phyloP scores from a whole-genome alignment of 2,113 vertebrate genomes.

The Gymnogyps californianus region DNA sequence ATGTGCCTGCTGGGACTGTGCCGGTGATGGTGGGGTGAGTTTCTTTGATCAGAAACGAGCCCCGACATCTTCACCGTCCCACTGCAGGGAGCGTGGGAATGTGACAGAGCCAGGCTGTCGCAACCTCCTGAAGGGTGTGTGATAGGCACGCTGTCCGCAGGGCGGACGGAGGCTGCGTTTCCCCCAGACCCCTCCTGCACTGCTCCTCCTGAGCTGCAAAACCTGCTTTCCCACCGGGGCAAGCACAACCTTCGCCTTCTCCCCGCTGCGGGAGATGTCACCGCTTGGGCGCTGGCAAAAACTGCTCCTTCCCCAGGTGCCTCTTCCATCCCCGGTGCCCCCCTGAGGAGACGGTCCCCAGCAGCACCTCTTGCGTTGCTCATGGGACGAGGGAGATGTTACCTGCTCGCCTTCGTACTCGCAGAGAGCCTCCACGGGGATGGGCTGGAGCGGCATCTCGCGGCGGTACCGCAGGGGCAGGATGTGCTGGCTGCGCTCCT shows the following conservation, averaged over 20 bases:
- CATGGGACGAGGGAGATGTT: accelerated
- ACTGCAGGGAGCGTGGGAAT: neutral
- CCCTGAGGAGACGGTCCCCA: accelerated
- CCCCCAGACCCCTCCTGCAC: neutral
- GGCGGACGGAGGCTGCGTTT: accelerated
- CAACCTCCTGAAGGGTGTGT: neutral
- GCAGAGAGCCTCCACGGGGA: conserved; percentile 90
- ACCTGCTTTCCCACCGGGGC: neutral
- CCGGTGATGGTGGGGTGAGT: neutral
- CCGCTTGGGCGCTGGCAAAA: neutral
- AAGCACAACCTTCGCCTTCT: accelerated
- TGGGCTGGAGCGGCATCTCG: conserved; percentile 73
- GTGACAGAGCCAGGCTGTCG: neutral
- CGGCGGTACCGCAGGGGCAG: conserved; percentile 86
- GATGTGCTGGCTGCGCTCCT: conserved; percentile 86
- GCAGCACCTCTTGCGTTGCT: neutral
- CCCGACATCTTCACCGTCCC: neutral
- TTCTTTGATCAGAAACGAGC: neutral
- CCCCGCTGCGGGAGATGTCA: accelerated
- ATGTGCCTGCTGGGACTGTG: accelerated
- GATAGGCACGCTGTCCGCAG: neutral
- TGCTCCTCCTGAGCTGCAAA: neutral
- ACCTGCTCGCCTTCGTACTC: conserved; percentile 90
- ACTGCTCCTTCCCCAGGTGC: neutral
- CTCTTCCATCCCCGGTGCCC: too few relatives aligned